Base-by-base conservation (phyloP, 2,797 vertebrate genomes). In the Oreortyx pictus region DNA sequence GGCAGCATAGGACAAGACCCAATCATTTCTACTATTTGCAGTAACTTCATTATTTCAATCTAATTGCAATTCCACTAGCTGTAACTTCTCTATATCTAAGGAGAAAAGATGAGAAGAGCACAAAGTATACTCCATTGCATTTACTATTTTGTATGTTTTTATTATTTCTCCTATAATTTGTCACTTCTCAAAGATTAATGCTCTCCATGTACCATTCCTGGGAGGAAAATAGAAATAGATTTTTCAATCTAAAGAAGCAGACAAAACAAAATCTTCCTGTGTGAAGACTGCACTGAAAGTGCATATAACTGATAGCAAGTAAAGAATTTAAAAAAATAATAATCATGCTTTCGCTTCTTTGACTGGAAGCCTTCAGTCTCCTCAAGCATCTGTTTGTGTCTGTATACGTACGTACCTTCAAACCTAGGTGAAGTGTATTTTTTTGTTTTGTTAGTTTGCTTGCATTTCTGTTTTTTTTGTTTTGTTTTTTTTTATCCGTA, bases 171-270 rank as follows among this genome's bases (percentile, higher is more conserved):
- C 52, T 72, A 44, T 94, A 92, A 82, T 90, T 89, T 82, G 31
- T 44, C n/a, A 65, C 72, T 82, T 24, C 41, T 90, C 31, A 57
- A 77, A 90, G 74, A 90, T 91, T 92, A 78, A 82, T 78, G 57
- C 2, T 87, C 29, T 87, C 49, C 61, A 93, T 39, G 3, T 46
- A 23, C 59, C 66, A 75, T 91, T 94, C 85, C 68, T 73, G 72
- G 20, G 64, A 88, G 87, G 66, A 93, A 91, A 88, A 93, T n/a
- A 81, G 76, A 90, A 93, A 92, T 88, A 43, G 93, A 94, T 94
- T 94, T 92, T 96, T 88, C 81, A 82, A 31, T 94, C 88, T 92
- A 88, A 89, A 81, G 79, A 78, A 62, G 62, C 37, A 91, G 91
- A 93, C 70, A 94, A 89, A 91, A 3, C 73, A 66, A 59, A 79